Conservation (phyloP, 2,888 invertebrate species). For the Fragum fragum region DNA sequence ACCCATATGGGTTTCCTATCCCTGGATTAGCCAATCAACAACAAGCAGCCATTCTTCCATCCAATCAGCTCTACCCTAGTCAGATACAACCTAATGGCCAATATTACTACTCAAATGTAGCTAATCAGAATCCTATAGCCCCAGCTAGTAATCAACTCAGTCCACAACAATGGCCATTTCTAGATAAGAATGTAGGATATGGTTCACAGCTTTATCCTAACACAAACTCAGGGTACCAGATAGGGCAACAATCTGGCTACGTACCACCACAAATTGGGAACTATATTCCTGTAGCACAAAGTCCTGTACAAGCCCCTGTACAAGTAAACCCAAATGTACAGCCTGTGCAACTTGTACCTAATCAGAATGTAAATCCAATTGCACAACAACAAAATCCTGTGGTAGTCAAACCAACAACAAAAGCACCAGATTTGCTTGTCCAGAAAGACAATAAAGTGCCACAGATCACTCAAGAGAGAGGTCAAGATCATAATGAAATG, state of each 20-base stretch:
- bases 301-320: conserved; percentile 33
- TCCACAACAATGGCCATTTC: conserved; percentile 48
- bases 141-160: conserved; percentile 36
- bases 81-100: conserved; percentile 41
- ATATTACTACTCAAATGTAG: conserved; percentile 52
- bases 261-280: conserved; percentile 32
- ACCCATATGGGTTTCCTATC: conserved; percentile 60
- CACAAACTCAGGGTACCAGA: conserved; percentile 22
- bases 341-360: conserved; percentile 11
- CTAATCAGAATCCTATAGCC: conserved; percentile 54
- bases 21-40: conserved; percentile 54
- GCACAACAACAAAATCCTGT: conserved; percentile 24
- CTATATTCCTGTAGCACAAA: conserved; percentile 39
- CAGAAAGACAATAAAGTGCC: conserved; percentile 15
- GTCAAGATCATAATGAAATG: conserved; percentile 36
- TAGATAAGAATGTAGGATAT: conserved; percentile 35
- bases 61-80: conserved; percentile 60
- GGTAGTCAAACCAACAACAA: conserved; percentile 8
- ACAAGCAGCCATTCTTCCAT: conserved; percentile 36
- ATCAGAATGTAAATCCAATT: neutral
- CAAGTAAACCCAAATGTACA: conserved; percentile 31
- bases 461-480: conserved; percentile 25
- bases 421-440: neutral
- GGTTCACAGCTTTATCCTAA: conserved; percentile 49
- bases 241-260: conserved; percentile 25